These are phyloP conservation scores for Propithecus coquereli DNA, from an alignment of 2,113 vertebrate genomes.

Conservation along the genomic window DNA sequence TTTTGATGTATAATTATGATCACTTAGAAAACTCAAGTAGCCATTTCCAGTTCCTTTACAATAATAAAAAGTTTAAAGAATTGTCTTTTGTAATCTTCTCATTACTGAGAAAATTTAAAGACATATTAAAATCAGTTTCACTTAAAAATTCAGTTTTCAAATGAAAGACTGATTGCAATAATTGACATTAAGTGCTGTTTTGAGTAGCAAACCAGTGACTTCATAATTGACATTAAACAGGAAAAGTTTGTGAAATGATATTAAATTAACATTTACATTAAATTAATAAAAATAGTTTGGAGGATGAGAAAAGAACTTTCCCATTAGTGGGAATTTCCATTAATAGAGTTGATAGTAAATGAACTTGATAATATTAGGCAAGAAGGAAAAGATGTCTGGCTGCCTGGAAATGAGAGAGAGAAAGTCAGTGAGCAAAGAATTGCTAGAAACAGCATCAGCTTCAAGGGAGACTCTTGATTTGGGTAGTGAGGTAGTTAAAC, in stretches of 20 bases:
- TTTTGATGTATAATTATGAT: constrained; percentile 11
- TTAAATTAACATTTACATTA: constrained; percentile 73
- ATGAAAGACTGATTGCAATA: constrained; percentile 66
- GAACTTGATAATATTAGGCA: constrained; percentile 34
- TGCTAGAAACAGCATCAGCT: not conserved
- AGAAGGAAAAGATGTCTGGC: not conserved
- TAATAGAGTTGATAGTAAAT: constrained; percentile 51
- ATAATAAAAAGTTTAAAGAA: constrained; percentile 49
- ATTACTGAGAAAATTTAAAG: constrained; percentile 64
- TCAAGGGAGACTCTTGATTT: not conserved
- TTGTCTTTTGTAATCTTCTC: constrained; percentile 45
- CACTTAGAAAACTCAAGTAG: constrained; percentile 10
- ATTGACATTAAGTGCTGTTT: constrained; percentile 74
- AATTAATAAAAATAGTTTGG: constrained; percentile 64
- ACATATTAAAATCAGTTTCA: constrained; percentile 61
- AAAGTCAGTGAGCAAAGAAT: not conserved
- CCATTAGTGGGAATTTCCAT: constrained; percentile 62
- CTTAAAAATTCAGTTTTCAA: constrained; percentile 59
- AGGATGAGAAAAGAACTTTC: constrained; percentile 53
- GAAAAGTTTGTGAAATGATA: constrained; percentile 69
- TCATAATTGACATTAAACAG: constrained; percentile 68
- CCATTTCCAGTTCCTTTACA: constrained; percentile 18
- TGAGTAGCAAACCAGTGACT: constrained; percentile 70
- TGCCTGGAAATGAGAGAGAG: constrained; percentile 35
- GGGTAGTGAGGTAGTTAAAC: not conserved